These are phyloP conservation scores for Archips xylosteana DNA, from an alignment of 2,888 invertebrate genomes.

Conservation along the genomic window DNA sequence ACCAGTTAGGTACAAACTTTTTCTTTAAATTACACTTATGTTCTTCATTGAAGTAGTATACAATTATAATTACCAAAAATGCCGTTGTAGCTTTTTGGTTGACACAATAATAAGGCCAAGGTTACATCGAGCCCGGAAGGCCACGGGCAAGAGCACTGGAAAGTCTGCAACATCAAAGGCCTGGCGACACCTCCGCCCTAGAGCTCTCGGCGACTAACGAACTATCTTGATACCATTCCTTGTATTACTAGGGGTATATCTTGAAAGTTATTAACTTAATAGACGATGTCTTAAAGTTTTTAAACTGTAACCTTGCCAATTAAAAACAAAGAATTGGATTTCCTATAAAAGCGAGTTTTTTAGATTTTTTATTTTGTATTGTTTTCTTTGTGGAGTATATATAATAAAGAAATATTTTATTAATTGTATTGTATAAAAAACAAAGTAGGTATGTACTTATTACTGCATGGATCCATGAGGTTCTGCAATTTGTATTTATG, in stretches of 20 bases:
- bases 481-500: no score
- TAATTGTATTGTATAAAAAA: no score
- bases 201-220: constrained; percentile 62
- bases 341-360: no score
- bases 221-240: constrained; percentile 48
- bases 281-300: not conserved
- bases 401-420: no score
- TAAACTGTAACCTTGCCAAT: not conserved
- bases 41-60: not conserved
- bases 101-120: constrained; percentile 60
- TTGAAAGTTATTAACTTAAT: not conserved
- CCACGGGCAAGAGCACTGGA: no score
- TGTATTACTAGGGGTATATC: not conserved
- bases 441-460: no score
- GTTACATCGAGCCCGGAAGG: constrained; percentile 45
- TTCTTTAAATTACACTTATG: not conserved
- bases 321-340: not conserved
- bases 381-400: no score
- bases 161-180: constrained; percentile 63
- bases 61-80: not conserved
- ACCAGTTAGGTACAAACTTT: not conserved
- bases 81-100: constrained; percentile 4
- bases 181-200: constrained; percentile 54
- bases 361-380: no score
- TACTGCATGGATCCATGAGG: no score